Percentiles rank a stretch among this genome's conserved stretches.
Evolutionary conservation across 2,113 vertebrate genomes (phyloP).

Genomic region (Strix aluco): DNA sequence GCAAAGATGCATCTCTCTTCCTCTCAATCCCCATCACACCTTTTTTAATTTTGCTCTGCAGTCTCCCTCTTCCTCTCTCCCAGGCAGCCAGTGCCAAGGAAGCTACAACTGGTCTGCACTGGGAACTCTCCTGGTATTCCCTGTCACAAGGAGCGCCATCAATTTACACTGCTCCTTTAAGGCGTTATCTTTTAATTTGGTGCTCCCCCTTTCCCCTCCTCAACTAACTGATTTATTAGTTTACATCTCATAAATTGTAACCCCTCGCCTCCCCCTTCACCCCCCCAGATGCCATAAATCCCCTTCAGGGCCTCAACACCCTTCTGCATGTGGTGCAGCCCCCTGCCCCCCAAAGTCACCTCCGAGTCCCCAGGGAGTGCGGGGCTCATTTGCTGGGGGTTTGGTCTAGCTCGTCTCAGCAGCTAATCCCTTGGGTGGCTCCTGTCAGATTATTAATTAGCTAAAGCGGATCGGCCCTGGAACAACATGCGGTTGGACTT

Average conservation of each 20-base stretch:
- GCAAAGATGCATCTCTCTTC: neutral
- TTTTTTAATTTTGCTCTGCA: neutral
- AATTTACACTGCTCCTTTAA: slow-evolving; percentile 49
- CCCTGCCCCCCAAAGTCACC: slow-evolving; percentile 74
- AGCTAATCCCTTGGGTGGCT: slow-evolving; percentile 83
- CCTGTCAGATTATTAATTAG: slow-evolving; percentile 89
- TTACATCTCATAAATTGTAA: slow-evolving; percentile 59
- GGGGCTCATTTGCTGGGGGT: slow-evolving; percentile 79
- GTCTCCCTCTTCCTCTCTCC: neutral
- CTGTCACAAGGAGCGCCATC: neutral
- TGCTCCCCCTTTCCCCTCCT: slow-evolving; percentile 38
- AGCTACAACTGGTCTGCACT: neutral
- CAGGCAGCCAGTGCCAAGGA: neutral
- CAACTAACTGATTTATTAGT: slow-evolving; percentile 51
- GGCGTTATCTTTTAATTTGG: slow-evolving; percentile 46
- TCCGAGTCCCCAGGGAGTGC: slow-evolving; percentile 70
- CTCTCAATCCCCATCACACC: neutral
- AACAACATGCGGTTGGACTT: slow-evolving; percentile 80
- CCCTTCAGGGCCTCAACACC: slow-evolving; percentile 51
- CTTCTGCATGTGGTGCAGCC: slow-evolving; percentile 24
- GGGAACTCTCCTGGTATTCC: neutral
- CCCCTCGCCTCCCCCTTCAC: slow-evolving; percentile 20
- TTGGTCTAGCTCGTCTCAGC: slow-evolving; percentile 78
- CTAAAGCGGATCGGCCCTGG: slow-evolving; percentile 83
- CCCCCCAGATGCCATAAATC: slow-evolving; percentile 41